Evolutionary conservation across 2,113 vertebrate species (phyloP).

Genomic region (Fregata magnificens): DNA sequence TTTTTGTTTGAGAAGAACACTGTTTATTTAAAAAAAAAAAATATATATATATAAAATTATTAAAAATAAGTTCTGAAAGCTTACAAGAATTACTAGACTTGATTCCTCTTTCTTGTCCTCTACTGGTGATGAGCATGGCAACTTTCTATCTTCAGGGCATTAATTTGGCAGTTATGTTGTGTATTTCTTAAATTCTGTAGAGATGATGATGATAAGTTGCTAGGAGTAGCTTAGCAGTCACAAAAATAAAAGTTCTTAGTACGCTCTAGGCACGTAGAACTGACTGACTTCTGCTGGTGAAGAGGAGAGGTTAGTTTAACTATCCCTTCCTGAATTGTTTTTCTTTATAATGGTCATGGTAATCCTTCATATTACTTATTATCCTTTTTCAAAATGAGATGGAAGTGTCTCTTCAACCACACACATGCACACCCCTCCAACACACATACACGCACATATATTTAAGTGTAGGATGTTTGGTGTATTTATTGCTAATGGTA

Average conservation of each 20-base stretch:
- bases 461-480: neutral
- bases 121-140: neutral
- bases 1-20: neutral
- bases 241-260: neutral
- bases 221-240: neutral
- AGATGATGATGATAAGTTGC: neutral
- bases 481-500: neutral
- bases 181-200: neutral
- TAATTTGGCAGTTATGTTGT: neutral
- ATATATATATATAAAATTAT: no score
- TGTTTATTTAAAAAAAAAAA: neutral
- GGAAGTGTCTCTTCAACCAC: neutral
- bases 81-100: neutral
- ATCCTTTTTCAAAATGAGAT: neutral
- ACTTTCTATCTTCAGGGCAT: neutral
- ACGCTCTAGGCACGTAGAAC: neutral
- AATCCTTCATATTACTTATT: neutral
- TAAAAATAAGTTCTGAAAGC: neutral
- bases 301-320: neutral
- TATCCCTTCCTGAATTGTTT: neutral
- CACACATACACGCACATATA: fast-evolving
- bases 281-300: neutral
- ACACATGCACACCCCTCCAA: fast-evolving
- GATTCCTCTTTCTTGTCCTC: neutral
- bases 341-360: neutral